phyloP scores from a whole-genome alignment of 2,888 invertebrate genomes.

The Mystacides longicornis region DNA sequence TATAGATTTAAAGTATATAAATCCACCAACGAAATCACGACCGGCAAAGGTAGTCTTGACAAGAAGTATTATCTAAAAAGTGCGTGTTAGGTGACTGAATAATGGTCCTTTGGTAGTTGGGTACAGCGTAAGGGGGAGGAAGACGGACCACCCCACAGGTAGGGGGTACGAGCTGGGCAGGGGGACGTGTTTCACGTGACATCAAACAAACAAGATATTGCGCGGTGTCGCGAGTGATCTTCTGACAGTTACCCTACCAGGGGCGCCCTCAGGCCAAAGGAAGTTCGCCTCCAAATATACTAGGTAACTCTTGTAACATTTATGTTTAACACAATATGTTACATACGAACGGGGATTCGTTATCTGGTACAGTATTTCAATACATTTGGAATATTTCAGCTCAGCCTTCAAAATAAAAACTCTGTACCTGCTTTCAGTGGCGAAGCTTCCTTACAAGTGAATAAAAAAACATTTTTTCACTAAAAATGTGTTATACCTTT shows the following conservation, averaged over 20 bases:
- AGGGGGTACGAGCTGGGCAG: neutral
- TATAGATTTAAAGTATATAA: too few species aligned
- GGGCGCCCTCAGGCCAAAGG: neutral
- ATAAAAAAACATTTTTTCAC: too few species aligned
- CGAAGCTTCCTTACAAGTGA: too few species aligned
- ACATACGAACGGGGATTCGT: too few species aligned
- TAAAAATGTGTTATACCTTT: too few species aligned
- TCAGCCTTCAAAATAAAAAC: too few species aligned
- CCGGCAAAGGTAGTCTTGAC: slow-evolving; percentile 13
- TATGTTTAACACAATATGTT: too few species aligned
- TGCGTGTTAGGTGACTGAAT: slow-evolving; percentile 23
- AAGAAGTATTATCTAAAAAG: slow-evolving; percentile 24
- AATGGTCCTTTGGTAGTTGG: slow-evolving; percentile 22
- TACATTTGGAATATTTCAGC: too few species aligned
- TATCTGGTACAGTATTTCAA: too few species aligned
- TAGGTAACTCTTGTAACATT: too few species aligned
- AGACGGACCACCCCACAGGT: slow-evolving; percentile 1
- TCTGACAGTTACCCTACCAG: slow-evolving; percentile 8
- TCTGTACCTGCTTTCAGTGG: too few species aligned
- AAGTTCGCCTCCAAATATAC: neutral
- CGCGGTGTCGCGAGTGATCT: slow-evolving; percentile 18
- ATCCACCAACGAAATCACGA: too few species aligned
- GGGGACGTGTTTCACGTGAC: slow-evolving; percentile 24
- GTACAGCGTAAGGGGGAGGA: slow-evolving; percentile 11
- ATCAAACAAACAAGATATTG: slow-evolving; percentile 26